Conservation (phyloP, 2,888 invertebrate species). For the Eugnorisma glareosa region DNA sequence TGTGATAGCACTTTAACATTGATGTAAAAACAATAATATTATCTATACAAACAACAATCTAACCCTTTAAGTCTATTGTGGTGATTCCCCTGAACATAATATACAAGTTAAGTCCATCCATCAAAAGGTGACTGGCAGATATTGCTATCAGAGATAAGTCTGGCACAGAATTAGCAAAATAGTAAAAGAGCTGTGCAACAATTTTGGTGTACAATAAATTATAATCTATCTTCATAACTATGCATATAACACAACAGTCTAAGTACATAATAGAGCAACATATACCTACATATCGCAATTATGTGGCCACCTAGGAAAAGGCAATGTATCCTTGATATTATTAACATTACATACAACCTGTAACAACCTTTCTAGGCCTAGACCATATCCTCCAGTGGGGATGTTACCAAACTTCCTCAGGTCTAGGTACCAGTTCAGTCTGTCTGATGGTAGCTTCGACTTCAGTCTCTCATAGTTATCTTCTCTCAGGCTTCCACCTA, state of each 20-base stretch:
- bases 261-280: neutral
- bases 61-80: neutral
- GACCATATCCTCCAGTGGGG: constrained; percentile 98
- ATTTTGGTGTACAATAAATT: neutral
- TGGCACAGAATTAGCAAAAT: neutral
- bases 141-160: neutral
- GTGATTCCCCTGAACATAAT: constrained; percentile 6
- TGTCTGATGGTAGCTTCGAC: constrained; percentile 91
- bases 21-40: neutral
- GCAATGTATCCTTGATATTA: constrained; percentile 98
- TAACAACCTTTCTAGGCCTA: constrained; percentile 98
- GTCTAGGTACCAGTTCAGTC: constrained; percentile 96
- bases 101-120: neutral
- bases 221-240: neutral
- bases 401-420: constrained; percentile 96
- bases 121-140: neutral
- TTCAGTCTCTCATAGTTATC: constrained; percentile 92
- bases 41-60: neutral
- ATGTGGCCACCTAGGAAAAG: constrained; percentile 98
- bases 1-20: neutral
- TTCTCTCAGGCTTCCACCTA: constrained; percentile 98
- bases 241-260: neutral
- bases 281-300: constrained; percentile 92
- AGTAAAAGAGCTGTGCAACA: neutral
- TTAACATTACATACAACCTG: constrained; percentile 95